These are phyloP conservation scores for Asbolus verrucosus DNA, from an alignment of 1,140 invertebrate species.

Conservation along the genomic window DNA sequence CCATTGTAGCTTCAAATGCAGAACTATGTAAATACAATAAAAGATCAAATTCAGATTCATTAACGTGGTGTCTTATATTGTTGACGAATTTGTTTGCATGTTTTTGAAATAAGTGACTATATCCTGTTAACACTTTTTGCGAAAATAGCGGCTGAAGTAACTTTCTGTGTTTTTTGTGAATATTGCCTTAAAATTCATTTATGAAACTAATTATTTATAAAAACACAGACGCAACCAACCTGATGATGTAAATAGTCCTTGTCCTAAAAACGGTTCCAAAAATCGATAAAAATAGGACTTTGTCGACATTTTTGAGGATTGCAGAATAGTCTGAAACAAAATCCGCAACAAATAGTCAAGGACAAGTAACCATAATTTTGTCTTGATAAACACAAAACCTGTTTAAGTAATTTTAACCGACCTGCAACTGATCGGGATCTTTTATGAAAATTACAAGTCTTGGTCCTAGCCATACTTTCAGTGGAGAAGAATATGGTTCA, in stretches of 20 bases:
- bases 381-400: too few relatives aligned
- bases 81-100: constrained; percentile 45
- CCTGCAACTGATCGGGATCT: constrained; percentile 51
- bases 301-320: constrained; percentile 1
- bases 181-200: constrained; percentile 37
- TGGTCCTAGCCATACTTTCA: constrained; percentile 50
- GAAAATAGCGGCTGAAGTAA: constrained; percentile 49
- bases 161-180: constrained; percentile 45
- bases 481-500: constrained; percentile 43
- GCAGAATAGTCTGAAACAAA: constrained; percentile 17
- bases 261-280: constrained; percentile 2
- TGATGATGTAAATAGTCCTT: constrained; percentile 34
- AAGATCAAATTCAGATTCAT: constrained; percentile 42
- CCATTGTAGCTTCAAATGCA: constrained; percentile 48
- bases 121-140: constrained; percentile 35
- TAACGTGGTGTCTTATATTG: constrained; percentile 6
- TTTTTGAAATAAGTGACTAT: constrained; percentile 47
- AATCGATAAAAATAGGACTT: constrained; percentile 21
- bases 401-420: too few relatives aligned
- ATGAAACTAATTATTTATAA: too few relatives aligned
- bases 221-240: background rate
- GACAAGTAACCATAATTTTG: too few relatives aligned
- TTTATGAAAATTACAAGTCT: constrained; percentile 45
- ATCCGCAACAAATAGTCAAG: too few relatives aligned
- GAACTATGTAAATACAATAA: constrained; percentile 40